Conservation (phyloP, 2,797 vertebrate species). For the Accipiter badius region DNA sequence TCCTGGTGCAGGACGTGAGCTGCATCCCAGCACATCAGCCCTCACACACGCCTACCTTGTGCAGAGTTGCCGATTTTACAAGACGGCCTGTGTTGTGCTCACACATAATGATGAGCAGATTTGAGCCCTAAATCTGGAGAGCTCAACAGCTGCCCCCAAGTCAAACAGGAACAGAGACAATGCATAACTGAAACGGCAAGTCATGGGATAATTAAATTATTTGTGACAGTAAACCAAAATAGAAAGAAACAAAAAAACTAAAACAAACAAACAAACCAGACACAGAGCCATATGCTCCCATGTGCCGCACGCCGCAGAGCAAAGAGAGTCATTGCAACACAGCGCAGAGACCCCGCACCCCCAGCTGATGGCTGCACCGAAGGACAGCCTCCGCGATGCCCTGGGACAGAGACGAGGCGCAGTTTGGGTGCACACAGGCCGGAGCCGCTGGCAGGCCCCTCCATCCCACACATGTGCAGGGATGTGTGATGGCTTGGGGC, state of each 20-base stretch:
- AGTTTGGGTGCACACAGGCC: fast-evolving
- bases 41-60: not conserved
- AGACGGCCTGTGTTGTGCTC: not conserved
- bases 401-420: fast-evolving
- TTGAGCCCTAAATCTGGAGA: conserved; percentile 64
- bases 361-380: fast-evolving
- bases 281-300: conserved; percentile 66
- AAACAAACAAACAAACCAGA: conserved; percentile 73
- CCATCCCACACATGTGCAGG: not conserved
- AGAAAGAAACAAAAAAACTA: conserved; percentile 70
- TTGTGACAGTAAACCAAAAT: conserved; percentile 73
- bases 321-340: not conserved
- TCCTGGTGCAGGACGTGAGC: not conserved
- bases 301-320: not conserved
- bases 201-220: conserved; percentile 73
- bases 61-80: not conserved
- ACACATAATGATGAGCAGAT: conserved; percentile 59
- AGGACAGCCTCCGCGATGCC: fast-evolving
- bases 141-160: conserved; percentile 67
- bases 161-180: conserved; percentile 71
- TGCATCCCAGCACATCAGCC: not conserved
- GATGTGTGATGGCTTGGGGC: not conserved
- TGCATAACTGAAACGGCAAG: conserved; percentile 70
- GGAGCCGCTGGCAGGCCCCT: not conserved
- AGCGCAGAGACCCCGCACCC: not conserved